These are phyloP conservation scores for Hybos culiciformis DNA, from an alignment of 2,888 invertebrate species.

Conservation along the genomic window DNA sequence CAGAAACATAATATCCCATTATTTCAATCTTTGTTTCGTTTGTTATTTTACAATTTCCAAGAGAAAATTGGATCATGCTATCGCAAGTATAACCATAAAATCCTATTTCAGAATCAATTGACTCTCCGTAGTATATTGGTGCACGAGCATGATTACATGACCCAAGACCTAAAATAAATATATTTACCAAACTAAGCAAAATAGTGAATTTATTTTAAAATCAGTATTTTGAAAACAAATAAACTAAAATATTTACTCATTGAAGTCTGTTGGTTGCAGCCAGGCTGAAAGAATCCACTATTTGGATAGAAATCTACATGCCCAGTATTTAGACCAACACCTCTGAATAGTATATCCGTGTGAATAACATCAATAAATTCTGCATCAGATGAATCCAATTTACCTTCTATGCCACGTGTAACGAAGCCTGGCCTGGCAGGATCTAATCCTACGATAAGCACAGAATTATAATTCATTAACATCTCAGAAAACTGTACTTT, in stretches of 20 bases:
- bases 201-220: background rate
- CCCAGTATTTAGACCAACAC: constrained; percentile 41
- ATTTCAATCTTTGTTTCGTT: constrained; percentile 23
- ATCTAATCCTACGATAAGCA: constrained; percentile 40
- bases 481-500: background rate
- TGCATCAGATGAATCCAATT: constrained; percentile 44
- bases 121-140: constrained; percentile 44
- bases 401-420: constrained; percentile 33
- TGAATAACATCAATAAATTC: constrained; percentile 50
- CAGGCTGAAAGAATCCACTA: constrained; percentile 44
- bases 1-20: constrained; percentile 40
- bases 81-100: constrained; percentile 44
- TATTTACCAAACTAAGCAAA: background rate
- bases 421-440: constrained; percentile 51
- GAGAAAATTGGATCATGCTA: constrained; percentile 39
- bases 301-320: constrained; percentile 46
- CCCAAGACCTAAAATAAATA: constrained; percentile 35
- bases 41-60: constrained; percentile 36
- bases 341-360: constrained; percentile 44
- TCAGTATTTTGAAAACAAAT: background rate
- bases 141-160: constrained; percentile 48
- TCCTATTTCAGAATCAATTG: constrained; percentile 35
- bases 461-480: constrained; percentile 6
- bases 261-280: constrained; percentile 35
- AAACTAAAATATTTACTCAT: background rate